A percentile compares a stretch with the other conserved stretches of the same genome.
These are phyloP conservation scores for Phymatocera aterrima DNA, from an alignment of 2,888 invertebrate species.

Conservation along the genomic window DNA sequence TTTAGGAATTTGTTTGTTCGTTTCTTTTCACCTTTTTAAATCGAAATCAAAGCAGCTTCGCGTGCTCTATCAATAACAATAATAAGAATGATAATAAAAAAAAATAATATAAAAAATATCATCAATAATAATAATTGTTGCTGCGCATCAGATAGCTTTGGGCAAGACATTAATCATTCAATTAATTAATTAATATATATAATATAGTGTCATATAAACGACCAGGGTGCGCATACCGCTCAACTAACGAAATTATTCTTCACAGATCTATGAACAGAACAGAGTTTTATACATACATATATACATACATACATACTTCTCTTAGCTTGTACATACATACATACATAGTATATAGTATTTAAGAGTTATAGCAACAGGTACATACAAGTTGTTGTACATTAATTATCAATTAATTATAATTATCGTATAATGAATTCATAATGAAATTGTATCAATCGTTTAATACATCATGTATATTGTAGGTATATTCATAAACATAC, in stretches of 20 bases:
- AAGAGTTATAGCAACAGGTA: conserved; percentile 45
- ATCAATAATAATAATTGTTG: conserved; percentile 5
- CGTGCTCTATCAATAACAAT: background rate
- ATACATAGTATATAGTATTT: conserved; percentile 31
- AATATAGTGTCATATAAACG: background rate
- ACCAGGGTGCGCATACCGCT: conserved; percentile 38
- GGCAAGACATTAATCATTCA: conserved; percentile 27
- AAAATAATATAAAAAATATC: background rate
- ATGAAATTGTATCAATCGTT: background rate
- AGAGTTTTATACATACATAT: no score
- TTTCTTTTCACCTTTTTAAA: background rate
- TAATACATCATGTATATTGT: background rate
- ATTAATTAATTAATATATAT: no score
- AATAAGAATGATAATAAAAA: background rate
- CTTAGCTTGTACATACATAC: no score
- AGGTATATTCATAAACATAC: background rate
- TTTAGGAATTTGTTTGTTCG: conserved; percentile 27
- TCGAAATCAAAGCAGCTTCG: conserved; percentile 33
- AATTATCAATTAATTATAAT: background rate
- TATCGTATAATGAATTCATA: background rate
- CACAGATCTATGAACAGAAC: conserved; percentile 37
- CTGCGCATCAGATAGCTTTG: conserved; percentile 9
- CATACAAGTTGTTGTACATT: conserved; percentile 44
- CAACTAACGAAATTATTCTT: conserved; percentile 31
- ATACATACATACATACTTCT: no score